phyloP scores from a whole-genome alignment of 2,888 invertebrate species.

The Dyspetes luteomarginatus region DNA sequence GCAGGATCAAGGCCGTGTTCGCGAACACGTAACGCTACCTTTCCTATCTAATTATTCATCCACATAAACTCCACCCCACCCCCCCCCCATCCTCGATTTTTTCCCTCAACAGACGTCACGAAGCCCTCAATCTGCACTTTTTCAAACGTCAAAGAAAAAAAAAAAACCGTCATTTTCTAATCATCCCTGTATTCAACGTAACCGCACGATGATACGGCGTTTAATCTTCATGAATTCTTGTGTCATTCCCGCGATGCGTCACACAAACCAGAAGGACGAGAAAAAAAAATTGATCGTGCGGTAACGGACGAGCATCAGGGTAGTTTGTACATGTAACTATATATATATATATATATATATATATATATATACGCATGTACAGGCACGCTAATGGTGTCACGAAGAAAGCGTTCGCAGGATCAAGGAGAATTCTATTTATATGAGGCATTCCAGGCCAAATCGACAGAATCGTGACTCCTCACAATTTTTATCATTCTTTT shows the following conservation, averaged over 20 bases:
- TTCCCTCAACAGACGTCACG: too few relatives aligned
- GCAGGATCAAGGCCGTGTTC: conserved; percentile 52
- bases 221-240: conserved; percentile 55
- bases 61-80: neutral
- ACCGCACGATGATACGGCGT: conserved; percentile 54
- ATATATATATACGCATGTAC: conserved; percentile 10
- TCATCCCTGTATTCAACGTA: conserved; percentile 43
- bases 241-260: conserved; percentile 52
- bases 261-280: conserved; percentile 52
- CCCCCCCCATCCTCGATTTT: neutral
- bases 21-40: conserved; percentile 31
- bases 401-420: conserved; percentile 56
- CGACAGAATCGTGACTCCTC: too few relatives aligned
- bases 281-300: conserved; percentile 47
- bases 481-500: neutral
- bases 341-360: neutral
- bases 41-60: conserved; percentile 2
- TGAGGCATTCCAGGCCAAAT: too few relatives aligned
- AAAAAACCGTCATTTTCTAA: conserved; percentile 40
- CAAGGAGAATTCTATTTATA: conserved; percentile 43
- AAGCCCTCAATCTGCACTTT: neutral
- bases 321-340: conserved; percentile 23
- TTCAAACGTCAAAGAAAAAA: conserved; percentile 6
- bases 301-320: conserved; percentile 48
- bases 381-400: conserved; percentile 1